Base-by-base conservation (phyloP, 2,888 invertebrate genomes). In the Ophonus ardosiacus region DNA sequence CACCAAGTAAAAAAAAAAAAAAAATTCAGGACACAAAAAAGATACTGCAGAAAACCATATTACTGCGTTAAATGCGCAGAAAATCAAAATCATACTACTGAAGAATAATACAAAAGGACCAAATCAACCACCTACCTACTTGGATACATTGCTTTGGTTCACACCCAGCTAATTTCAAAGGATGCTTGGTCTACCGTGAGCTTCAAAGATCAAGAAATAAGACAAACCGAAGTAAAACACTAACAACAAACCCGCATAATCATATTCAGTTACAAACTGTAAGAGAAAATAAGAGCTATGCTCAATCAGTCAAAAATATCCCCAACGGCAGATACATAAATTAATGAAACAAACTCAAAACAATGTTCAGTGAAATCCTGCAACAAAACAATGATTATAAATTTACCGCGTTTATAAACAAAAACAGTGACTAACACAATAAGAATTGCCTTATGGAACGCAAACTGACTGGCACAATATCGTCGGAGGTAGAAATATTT, bases 361-460 rank as follows among this genome's bases (percentile, higher is more conserved):
- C 43, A 17, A 81, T 68, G 51, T 81, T 81, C 13, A 68, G 13
- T 8, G 65, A 81, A 65, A 43, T 86, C 17, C 85, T 86, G 81
- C 24, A 84, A 18, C 85, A 83, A 86, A 86, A 86, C 40, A 81
- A 86, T 8, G 84, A 24, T 31, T 31, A 31, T 31, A 0, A 4
- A 31, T 31, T 5, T 31, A 31, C 85, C 38, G 80, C 86, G 7
- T 21, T 85, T 8, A 18, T 86, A 13, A 80, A 59, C 43, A 86
- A 79, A 84, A 15, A 17, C 38, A 85, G 81, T 85, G 68, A 51
- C 51, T 71, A 83, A 82, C 13, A 8, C 57, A 51, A 43, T 51
- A 15, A 86, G 85, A 80, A 65, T 86, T 38, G 85, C 85, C 21
- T 10, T 85, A 13, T 31, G 31, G 31, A 31, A 4, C 31, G 31